phyloP scores from a whole-genome alignment of 1,140 invertebrate species.

The Maniola jurtina region DNA sequence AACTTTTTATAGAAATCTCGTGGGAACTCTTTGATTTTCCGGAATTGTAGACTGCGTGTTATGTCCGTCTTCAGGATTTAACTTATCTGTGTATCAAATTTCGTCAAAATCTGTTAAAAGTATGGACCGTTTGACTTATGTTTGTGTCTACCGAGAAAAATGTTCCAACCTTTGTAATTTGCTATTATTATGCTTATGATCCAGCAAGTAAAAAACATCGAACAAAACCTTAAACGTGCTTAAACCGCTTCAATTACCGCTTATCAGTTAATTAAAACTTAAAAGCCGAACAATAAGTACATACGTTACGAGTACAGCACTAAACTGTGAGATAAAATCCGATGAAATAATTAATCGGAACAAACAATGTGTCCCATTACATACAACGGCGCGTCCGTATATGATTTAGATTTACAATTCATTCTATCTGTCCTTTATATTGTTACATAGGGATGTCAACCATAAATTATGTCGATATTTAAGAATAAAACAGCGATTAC shows the following conservation, averaged over 20 bases:
- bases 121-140: too few relatives aligned
- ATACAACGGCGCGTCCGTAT: slow-evolving; percentile 13
- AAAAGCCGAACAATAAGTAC: slow-evolving; percentile 1
- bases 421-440: slow-evolving; percentile 2
- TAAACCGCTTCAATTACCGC: not conserved
- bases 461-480: not conserved
- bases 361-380: slow-evolving; percentile 9
- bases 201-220: too few relatives aligned
- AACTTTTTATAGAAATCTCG: too few relatives aligned
- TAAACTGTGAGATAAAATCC: slow-evolving; percentile 13
- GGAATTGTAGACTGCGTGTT: too few relatives aligned
- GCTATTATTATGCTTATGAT: too few relatives aligned
- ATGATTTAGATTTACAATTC: slow-evolving; percentile 19
- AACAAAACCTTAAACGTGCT: not conserved
- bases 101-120: too few relatives aligned
- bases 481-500: too few relatives aligned
- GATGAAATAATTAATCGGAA: slow-evolving; percentile 18
- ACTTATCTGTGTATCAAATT: too few relatives aligned
- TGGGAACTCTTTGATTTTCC: too few relatives aligned
- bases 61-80: too few relatives aligned
- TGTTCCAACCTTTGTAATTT: too few relatives aligned
- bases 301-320: not conserved
- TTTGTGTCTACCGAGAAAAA: too few relatives aligned
- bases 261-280: slow-evolving; percentile 1
- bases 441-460: not conserved